These are phyloP conservation scores for Brachyhypopomus occidentalis DNA, from an alignment of 2,113 vertebrate species.

Conservation along the genomic window DNA sequence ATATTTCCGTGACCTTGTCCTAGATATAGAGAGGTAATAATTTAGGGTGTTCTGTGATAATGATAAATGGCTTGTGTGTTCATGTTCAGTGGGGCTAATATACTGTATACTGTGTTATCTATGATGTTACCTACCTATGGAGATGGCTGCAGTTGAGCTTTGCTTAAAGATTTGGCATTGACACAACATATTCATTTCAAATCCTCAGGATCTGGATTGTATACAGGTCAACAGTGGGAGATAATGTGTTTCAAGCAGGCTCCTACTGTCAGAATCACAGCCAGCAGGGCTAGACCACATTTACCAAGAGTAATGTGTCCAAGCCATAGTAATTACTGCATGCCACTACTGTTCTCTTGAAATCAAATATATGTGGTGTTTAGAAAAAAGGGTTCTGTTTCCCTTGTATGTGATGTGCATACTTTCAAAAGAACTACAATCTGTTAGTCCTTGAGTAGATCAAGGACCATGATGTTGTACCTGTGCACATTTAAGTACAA, in stretches of 20 bases:
- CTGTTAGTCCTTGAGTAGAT: no score
- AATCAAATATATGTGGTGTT: neutral
- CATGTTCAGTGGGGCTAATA: slow-evolving; percentile 51
- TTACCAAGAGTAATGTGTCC: neutral
- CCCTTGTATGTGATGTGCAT: no score
- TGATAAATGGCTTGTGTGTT: slow-evolving; percentile 97
- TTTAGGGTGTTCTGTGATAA: slow-evolving; percentile 85
- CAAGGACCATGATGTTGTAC: no score
- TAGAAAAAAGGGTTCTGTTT: no score
- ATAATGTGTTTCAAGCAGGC: neutral
- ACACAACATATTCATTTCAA: neutral
- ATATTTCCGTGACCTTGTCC: slow-evolving; percentile 93
- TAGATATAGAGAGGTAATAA: slow-evolving; percentile 92
- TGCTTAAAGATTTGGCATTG: neutral
- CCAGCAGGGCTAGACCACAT: neutral
- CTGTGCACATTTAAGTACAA: neutral
- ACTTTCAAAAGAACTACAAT: no score
- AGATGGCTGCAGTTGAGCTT: slow-evolving; percentile 13
- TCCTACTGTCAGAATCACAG: neutral
- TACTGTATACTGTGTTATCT: slow-evolving; percentile 35
- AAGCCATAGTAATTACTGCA: neutral
- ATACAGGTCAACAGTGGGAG: neutral
- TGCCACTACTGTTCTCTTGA: neutral
- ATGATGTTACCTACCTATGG: slow-evolving; percentile 39
- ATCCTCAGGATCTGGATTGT: neutral